A percentile compares a stretch with the other conserved stretches of the same genome.
phyloP scores from a whole-genome alignment of 1,140 invertebrate species.

The Drosophila baimaii region DNA sequence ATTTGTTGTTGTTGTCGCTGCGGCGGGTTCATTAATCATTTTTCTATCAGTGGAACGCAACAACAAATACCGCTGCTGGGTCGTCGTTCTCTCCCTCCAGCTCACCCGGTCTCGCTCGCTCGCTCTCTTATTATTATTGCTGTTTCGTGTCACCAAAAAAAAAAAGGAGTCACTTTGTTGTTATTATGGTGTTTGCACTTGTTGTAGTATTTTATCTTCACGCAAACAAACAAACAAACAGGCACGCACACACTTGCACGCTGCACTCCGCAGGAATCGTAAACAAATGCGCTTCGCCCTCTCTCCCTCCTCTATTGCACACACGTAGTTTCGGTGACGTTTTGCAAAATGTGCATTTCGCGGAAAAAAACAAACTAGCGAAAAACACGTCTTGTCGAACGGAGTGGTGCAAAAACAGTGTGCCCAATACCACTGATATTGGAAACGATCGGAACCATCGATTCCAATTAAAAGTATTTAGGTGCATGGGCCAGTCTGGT shows the following conservation, averaged over 20 bases:
- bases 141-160: slow-evolving; percentile 10
- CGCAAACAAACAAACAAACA: slow-evolving; percentile 38
- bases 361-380: slow-evolving; percentile 55
- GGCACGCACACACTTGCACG: slow-evolving; percentile 4
- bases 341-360: slow-evolving; percentile 45
- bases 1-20: slow-evolving; percentile 8
- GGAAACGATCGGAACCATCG: too few species aligned
- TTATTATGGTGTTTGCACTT: slow-evolving; percentile 57
- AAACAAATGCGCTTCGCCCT: slow-evolving; percentile 50
- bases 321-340: slow-evolving; percentile 16
- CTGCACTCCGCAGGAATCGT: slow-evolving; percentile 12
- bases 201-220: slow-evolving; percentile 60
- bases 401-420: too few species aligned
- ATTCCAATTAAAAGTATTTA: too few species aligned
- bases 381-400: slow-evolving; percentile 48
- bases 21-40: slow-evolving; percentile 29
- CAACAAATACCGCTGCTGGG: slow-evolving; percentile 26
- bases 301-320: neutral
- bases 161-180: slow-evolving; percentile 14
- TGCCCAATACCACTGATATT: too few species aligned
- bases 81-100: neutral
- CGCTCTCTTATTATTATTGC: slow-evolving; percentile 21
- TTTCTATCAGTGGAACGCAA: slow-evolving; percentile 21
- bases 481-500: too few species aligned
- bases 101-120: neutral